These are phyloP conservation scores for Glossosoma conforme DNA, from an alignment of 1,140 invertebrate species.

Conservation along the genomic window DNA sequence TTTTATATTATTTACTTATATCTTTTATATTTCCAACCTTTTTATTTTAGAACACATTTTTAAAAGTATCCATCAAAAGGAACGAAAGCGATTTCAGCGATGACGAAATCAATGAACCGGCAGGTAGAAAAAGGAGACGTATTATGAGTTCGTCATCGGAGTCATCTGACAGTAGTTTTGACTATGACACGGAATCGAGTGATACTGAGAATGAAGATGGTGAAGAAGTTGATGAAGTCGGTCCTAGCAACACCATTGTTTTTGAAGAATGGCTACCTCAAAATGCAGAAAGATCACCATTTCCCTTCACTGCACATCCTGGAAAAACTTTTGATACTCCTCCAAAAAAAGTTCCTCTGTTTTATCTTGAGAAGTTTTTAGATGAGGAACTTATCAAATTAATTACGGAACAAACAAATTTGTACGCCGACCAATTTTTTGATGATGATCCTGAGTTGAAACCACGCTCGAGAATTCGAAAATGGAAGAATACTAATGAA, in stretches of 20 bases:
- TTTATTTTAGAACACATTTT: slow-evolving; percentile 21
- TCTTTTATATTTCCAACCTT: slow-evolving; percentile 18
- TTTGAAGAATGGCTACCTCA: slow-evolving; percentile 22
- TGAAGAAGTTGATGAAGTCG: slow-evolving; percentile 23
- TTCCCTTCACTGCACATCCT: slow-evolving; percentile 24
- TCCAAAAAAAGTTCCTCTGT: slow-evolving; percentile 24
- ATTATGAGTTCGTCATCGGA: slow-evolving; percentile 26
- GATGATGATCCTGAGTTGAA: slow-evolving; percentile 11
- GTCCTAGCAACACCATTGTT: slow-evolving; percentile 23
- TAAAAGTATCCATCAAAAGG: slow-evolving; percentile 17
- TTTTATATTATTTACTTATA: slow-evolving; percentile 23
- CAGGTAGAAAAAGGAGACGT: slow-evolving; percentile 25
- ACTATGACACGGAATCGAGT: slow-evolving; percentile 26
- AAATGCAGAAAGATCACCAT: slow-evolving; percentile 29
- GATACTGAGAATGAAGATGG: slow-evolving; percentile 25
- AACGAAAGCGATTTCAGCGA: slow-evolving; percentile 23
- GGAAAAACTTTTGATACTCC: slow-evolving; percentile 24
- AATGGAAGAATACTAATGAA: slow-evolving; percentile 9
- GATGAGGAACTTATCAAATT: slow-evolving; percentile 18
- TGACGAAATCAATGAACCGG: slow-evolving; percentile 22
- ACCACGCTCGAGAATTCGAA: slow-evolving; percentile 12
- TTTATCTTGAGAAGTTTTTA: slow-evolving; percentile 24
- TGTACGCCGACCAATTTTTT: slow-evolving; percentile 13
- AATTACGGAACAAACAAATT: slow-evolving; percentile 18
- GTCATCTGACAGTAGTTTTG: slow-evolving; percentile 21